Base-by-base conservation (phyloP, 2,113 vertebrate genomes). In the Verasper variegatus region DNA sequence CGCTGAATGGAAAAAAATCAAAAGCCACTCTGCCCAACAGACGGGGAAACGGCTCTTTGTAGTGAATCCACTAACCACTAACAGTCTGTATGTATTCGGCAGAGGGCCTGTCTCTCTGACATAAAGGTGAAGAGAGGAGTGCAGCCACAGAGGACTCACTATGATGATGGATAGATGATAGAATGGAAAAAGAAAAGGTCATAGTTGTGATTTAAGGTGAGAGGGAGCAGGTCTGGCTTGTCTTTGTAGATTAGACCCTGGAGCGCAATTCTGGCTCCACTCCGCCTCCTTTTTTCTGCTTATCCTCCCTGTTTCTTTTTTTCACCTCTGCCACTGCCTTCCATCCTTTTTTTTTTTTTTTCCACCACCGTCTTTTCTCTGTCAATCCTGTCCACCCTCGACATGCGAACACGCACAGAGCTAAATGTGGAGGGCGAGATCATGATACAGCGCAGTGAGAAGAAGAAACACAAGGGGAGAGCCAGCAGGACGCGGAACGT, bases 121-220 rank as follows among this genome's bases (percentile, higher is more conserved):
- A 65, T 68, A 78, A 79, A 86, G 80, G 80, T 78, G 78, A 90
- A 11, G 7, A 8, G 7, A 64, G 55, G 61, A 68, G 35, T 3
- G 2, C 40, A 40, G 73, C 70, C 84, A 78, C 76, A 10, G 55
- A 74, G 72, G 69, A 40, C 74, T 70, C 67, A 65, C 86, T 86
- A 9, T 27, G 65, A 65, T 91, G 89, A 92, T 81, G 68, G 86
- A 92, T 83, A 23, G 83, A 92, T 86, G 88, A 91, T 84, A 71
- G 69, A 84, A 69, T 76, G 74, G 84, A 75, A 87, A 31, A 87
- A 71, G 79, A 90, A 90, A 91, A 91, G 82, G 91, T 91, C 86
- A 87, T 54, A 42, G 24, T 69, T 49, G 58, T 82, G 86, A 89
- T 91, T 92, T 87, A 87, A 79, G 77, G 88, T 31, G 31, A 31